phyloP scores from a whole-genome alignment of 1,140 invertebrate genomes.

The Amyelois transitella region DNA sequence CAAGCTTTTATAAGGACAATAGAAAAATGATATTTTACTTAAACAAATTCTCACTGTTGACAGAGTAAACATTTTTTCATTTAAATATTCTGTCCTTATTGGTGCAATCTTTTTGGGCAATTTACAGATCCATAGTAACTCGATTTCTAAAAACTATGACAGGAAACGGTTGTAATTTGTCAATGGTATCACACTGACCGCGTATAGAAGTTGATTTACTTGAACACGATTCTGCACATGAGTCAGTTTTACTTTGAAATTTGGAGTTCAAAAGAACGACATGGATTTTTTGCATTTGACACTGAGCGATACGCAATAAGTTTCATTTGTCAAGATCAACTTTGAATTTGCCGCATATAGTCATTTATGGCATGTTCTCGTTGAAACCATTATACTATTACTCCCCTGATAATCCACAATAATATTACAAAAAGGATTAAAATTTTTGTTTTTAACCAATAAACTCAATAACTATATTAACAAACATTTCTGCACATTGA shows the following conservation, averaged over 20 bases:
- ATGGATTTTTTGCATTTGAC: constrained; percentile 13
- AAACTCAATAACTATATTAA: too few species aligned
- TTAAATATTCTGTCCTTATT: constrained; percentile 2
- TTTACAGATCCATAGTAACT: not conserved
- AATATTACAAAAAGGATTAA: too few species aligned
- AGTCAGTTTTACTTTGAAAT: not conserved
- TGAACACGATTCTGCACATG: not conserved
- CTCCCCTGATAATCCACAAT: too few species aligned
- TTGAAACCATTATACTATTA: not conserved
- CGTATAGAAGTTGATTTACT: not conserved
- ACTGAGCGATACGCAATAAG: constrained; percentile 36
- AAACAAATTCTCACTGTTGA: constrained; percentile 33
- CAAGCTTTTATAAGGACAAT: constrained; percentile 43
- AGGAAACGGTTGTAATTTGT: too few species aligned
- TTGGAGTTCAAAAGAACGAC: not conserved
- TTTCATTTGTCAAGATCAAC: constrained; percentile 37
- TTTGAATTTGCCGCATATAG: not conserved
- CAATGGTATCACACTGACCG: not conserved
- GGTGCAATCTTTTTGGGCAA: constrained; percentile 9
- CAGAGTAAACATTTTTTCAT: constrained; percentile 4
- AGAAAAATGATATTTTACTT: constrained; percentile 47
- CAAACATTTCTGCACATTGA: too few species aligned
- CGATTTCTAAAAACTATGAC: not conserved
- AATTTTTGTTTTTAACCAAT: too few species aligned
- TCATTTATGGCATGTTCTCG: not conserved